Evolutionary conservation across 2,797 vertebrate species (phyloP), one percentile per base, ranked within the genome.

Genomic region (Ctenopoma multispine): DNA sequence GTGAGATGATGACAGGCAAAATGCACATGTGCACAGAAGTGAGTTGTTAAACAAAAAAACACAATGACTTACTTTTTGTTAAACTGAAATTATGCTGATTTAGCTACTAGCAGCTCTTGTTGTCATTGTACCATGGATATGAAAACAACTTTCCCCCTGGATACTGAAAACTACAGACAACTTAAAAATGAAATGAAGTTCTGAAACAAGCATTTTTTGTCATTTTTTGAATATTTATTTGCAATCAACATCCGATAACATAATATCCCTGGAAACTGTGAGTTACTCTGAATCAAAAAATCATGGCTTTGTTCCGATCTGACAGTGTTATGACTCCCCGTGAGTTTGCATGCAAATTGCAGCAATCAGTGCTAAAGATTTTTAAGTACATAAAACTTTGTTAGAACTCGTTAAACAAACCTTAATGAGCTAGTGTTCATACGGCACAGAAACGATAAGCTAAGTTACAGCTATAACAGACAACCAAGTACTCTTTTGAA

Each of bases 391-490:
- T 27, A 15, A 51, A 51, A 40, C 14, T 13, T 12, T 57, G n/a
- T 29, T 50, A 29, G 56, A 62, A 57, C 2, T 36, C 36, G 54
- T 43, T 46, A 49, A 47, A 48, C 24, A 8, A 13, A 41, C 40
- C 46, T 43, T 24, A 58, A 20, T 59, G 20, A 59, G 46, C 20
- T 23, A 7, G 7, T 34, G 48, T 17, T 47, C 27, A n/a, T 46
- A 13, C 61, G 1, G 15, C 14, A 13, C 24, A 68, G 40, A 62
- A 5, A 48, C 5, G 18, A 55, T 62, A 34, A 59, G 60, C 47
- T 72, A 21, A 57, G 55, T 75, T 72, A 44, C 72, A 74, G 63
- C 50, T 23, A 5, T 29, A 9, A 69, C 24, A 58, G 3, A 55
- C 59, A 36, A 5, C 18, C 23, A 12, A 27, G 31, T 53, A 17